Conservation (phyloP, 2,113 vertebrate species). For the Antechinus flavipes region DNA sequence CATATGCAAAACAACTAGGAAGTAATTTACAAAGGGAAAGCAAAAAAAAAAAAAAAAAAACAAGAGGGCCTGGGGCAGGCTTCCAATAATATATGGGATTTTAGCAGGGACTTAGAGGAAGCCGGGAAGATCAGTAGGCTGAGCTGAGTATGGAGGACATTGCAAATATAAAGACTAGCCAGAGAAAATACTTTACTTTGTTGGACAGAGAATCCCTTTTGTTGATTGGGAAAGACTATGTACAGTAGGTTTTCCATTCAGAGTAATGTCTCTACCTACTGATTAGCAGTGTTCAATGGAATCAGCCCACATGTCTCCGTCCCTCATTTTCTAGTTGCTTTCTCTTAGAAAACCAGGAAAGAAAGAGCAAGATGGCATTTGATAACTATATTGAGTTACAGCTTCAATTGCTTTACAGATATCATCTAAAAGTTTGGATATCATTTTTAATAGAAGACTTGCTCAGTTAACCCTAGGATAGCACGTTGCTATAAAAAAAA, state of each 20-base stretch:
- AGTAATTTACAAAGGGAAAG: not conserved
- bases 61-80: not conserved
- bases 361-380: slow-evolving; percentile 3
- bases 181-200: slow-evolving; percentile 43
- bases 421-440: not conserved
- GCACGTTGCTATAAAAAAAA: not conserved
- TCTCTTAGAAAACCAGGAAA: slow-evolving; percentile 28
- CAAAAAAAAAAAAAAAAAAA: not conserved
- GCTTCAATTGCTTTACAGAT: slow-evolving; percentile 5
- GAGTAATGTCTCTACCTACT: slow-evolving; percentile 13
- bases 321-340: slow-evolving; percentile 18
- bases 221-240: slow-evolving; percentile 10
- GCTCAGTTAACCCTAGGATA: slow-evolving; percentile 30
- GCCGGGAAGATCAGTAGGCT: not conserved
- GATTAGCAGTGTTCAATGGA: not conserved
- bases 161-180: slow-evolving; percentile 16
- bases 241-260: slow-evolving; percentile 18
- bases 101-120: not conserved
- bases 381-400: not conserved
- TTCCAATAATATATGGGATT: not conserved
- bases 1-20: not conserved
- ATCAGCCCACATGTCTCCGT: not conserved
- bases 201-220: not conserved
- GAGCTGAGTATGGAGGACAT: not conserved
- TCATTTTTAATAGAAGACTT: slow-evolving; percentile 37